These are phyloP conservation scores for Trematomus bernacchii DNA, from an alignment of 2,797 vertebrate genomes.

Conservation along the genomic window DNA sequence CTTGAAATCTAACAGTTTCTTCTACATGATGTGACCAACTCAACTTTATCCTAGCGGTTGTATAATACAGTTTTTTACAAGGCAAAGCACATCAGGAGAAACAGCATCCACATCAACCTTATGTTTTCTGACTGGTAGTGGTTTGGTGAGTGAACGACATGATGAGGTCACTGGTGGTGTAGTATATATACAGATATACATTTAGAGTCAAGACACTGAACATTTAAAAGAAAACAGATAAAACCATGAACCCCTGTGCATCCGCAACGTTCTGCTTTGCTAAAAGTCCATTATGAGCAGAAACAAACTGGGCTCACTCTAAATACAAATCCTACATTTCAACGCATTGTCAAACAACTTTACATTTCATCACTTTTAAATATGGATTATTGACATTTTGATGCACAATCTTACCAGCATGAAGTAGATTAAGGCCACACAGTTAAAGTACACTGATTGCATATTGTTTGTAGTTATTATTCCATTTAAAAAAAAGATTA, in stretches of 20 bases:
- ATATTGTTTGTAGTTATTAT: slow-evolving; percentile 44
- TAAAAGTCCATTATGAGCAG: slow-evolving; percentile 38
- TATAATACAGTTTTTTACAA: slow-evolving; percentile 11
- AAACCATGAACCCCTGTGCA: slow-evolving; percentile 40
- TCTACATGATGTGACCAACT: slow-evolving; percentile 8
- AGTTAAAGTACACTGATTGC: slow-evolving; percentile 58
- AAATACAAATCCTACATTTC: slow-evolving; percentile 52
- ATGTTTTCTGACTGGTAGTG: not conserved
- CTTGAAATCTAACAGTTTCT: slow-evolving; percentile 9
- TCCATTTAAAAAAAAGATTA: slow-evolving; percentile 24
- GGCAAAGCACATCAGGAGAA: slow-evolving; percentile 2
- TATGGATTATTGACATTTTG: slow-evolving; percentile 40
- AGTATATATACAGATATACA: slow-evolving; percentile 51
- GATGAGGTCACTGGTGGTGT: slow-evolving; percentile 38
- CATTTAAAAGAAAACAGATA: slow-evolving; percentile 60
- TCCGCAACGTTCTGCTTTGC: slow-evolving; percentile 8
- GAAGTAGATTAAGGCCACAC: slow-evolving; percentile 62
- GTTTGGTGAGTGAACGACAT: not conserved
- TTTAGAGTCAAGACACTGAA: slow-evolving; percentile 43
- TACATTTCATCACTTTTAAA: slow-evolving; percentile 34
- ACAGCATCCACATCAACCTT: not conserved
- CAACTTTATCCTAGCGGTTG: not conserved
- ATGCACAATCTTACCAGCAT: slow-evolving; percentile 30
- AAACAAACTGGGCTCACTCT: slow-evolving; percentile 24
- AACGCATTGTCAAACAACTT: slow-evolving; percentile 45